These are phyloP conservation scores for Corythornis madagascariensis DNA, from an alignment of 2,113 vertebrate species.

Conservation along the genomic window DNA sequence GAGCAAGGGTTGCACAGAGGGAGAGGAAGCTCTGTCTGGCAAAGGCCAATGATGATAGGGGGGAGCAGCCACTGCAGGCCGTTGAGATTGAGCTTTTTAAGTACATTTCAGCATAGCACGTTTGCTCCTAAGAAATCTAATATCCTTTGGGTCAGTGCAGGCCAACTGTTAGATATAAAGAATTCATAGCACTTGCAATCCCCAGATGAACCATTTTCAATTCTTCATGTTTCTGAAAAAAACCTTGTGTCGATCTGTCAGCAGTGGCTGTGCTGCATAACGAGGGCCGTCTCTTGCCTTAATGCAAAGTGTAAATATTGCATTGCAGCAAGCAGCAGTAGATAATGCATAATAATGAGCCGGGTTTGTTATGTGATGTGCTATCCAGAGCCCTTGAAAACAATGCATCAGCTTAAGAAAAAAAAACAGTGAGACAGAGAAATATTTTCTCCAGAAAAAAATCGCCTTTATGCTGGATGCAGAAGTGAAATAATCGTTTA, in stretches of 20 bases:
- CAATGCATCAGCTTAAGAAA: slow-evolving; percentile 5
- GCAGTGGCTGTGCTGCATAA: slow-evolving; percentile 34
- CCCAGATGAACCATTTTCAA: slow-evolving; percentile 68
- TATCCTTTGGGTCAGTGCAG: slow-evolving; percentile 73
- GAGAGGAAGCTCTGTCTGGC: slow-evolving; percentile 30
- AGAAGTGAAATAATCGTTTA: neutral
- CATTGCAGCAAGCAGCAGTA: slow-evolving; percentile 56
- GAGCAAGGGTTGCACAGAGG: slow-evolving; percentile 41
- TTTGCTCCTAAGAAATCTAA: slow-evolving; percentile 73
- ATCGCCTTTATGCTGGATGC: neutral
- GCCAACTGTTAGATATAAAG: slow-evolving; percentile 73
- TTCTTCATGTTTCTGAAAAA: slow-evolving; percentile 63
- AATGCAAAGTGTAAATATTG: slow-evolving; percentile 71
- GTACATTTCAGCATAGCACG: slow-evolving; percentile 40
- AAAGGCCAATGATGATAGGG: slow-evolving; percentile 12
- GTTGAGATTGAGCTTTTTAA: slow-evolving; percentile 16
- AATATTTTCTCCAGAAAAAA: neutral
- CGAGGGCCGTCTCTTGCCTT: slow-evolving; percentile 52
- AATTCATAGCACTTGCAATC: slow-evolving; percentile 68
- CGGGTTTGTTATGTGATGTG: slow-evolving; percentile 35
- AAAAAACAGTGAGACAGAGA: neutral
- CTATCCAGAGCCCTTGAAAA: slow-evolving; percentile 37
- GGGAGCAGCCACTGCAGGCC: neutral
- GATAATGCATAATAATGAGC: slow-evolving; percentile 67
- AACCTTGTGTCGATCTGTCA: slow-evolving; percentile 41